phyloP scores from a whole-genome alignment of 2,113 vertebrate genomes.

The Plestiodon gilberti region DNA sequence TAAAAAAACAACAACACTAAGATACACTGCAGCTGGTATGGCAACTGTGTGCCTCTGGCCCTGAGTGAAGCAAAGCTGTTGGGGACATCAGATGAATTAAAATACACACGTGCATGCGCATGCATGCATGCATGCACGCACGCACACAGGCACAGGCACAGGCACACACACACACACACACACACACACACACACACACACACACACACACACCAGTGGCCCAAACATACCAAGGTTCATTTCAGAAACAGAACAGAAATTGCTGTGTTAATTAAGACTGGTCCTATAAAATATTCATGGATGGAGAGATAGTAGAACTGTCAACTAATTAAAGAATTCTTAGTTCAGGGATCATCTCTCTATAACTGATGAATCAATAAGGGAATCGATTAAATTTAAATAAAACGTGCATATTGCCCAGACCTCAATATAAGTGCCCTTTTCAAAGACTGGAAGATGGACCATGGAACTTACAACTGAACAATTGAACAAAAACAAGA shows the following conservation, averaged over 20 bases:
- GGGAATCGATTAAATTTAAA: background rate
- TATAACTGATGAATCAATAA: background rate
- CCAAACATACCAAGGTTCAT: constrained; percentile 63
- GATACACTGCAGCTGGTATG: constrained; percentile 72
- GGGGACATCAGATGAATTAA: constrained; percentile 75
- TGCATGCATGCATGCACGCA: too few species aligned
- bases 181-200: too few species aligned
- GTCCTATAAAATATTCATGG: constrained; percentile 63
- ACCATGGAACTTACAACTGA: background rate
- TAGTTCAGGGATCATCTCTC: background rate
- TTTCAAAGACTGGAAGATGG: background rate
- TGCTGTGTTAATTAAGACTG: constrained; percentile 76
- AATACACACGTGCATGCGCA: too few species aligned
- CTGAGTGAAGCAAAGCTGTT: constrained; percentile 66
- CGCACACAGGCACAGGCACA: too few species aligned
- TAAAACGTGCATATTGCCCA: background rate
- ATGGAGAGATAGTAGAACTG: constrained; percentile 30
- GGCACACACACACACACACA: too few species aligned
- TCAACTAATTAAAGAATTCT: background rate
- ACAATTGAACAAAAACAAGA: background rate
- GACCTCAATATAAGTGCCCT: background rate
- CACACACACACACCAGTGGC: constrained; percentile 21
- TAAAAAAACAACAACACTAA: background rate
- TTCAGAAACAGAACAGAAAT: constrained; percentile 70
- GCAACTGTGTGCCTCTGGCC: constrained; percentile 74